Percentiles rank a stretch among this genome's conserved stretches.
Evolutionary conservation across 2,888 invertebrate genomes (phyloP).

Genomic region (Lathronympha strigana): DNA sequence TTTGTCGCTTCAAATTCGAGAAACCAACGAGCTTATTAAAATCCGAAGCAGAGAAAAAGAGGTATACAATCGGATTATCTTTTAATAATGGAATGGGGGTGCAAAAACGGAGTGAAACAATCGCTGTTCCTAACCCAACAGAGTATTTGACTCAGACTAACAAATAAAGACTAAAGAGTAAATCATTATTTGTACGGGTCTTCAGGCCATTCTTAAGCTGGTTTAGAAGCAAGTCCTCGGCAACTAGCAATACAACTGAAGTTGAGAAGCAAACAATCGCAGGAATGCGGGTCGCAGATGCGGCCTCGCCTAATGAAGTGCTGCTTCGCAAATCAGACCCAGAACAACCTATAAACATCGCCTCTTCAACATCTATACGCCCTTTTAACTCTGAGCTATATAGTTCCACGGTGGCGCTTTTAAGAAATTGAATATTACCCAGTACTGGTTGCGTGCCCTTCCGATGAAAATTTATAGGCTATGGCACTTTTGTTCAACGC

Average conservation of each 20-base stretch:
- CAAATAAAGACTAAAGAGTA: neutral
- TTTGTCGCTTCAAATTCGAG: neutral
- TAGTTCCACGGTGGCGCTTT: constrained; percentile 56
- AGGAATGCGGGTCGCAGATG: constrained; percentile 70
- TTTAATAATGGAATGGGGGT: constrained; percentile 60
- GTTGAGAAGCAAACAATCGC: constrained; percentile 66
- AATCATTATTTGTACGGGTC: neutral
- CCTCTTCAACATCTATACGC: neutral
- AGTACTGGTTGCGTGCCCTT: constrained; percentile 33
- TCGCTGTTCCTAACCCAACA: constrained; percentile 28
- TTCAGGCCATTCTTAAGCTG: neutral
- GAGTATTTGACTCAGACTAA: neutral
- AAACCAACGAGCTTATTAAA: constrained; percentile 32
- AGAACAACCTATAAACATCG: constrained; percentile 18
- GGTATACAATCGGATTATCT: constrained; percentile 50
- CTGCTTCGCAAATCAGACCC: constrained; percentile 45
- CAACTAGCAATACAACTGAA: constrained; percentile 32
- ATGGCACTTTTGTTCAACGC: constrained; percentile 30
- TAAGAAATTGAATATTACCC: constrained; percentile 72
- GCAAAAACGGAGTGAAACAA: constrained; percentile 51
- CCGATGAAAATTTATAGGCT: constrained; percentile 27
- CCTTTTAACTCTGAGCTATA: constrained; percentile 1
- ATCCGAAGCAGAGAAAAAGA: constrained; percentile 34
- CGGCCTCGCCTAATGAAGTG: constrained; percentile 72
- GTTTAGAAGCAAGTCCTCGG: neutral